Conservation (phyloP, 2,797 vertebrate species). For the Cyprinodon diabolis region DNA sequence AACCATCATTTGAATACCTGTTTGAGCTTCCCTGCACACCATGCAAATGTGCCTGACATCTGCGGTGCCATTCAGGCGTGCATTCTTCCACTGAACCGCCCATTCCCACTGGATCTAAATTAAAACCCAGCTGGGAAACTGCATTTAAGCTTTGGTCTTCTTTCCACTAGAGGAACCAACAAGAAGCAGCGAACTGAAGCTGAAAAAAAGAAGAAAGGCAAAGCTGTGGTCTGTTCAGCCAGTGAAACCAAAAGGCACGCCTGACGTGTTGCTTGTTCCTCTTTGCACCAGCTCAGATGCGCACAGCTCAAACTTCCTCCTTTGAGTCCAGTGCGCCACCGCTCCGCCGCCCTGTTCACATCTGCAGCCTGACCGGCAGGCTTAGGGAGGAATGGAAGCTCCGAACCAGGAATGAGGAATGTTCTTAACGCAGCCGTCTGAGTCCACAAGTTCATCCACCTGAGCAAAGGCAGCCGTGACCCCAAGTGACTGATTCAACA, state of each 20-base stretch:
- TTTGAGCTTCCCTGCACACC: conserved; percentile 8
- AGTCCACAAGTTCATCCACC: not conserved
- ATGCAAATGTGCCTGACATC: conserved; percentile 52
- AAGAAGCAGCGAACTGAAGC: not conserved
- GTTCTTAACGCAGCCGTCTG: not conserved
- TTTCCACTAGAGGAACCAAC: not conserved
- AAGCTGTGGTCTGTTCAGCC: conserved; percentile 3
- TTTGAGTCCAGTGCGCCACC: conserved; percentile 27
- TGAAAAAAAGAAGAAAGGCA: not conserved
- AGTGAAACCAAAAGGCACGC: conserved; percentile 22
- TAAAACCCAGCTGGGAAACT: not conserved
- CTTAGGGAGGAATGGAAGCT: conserved; percentile 41
- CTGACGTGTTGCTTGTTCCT: conserved; percentile 47
- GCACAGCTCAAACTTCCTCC: conserved; percentile 60
- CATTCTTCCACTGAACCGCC: not conserved
- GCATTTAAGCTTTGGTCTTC: not conserved
- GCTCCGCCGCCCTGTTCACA: conserved; percentile 18
- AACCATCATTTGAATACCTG: conserved; percentile 51
- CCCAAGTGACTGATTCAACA: conserved; percentile 9
- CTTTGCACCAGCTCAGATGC: conserved; percentile 36
- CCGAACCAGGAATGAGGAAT: conserved; percentile 46
- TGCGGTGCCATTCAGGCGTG: conserved; percentile 12
- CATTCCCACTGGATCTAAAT: not conserved
- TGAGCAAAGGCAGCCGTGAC: not conserved
- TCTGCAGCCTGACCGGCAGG: not conserved